phyloP scores from a whole-genome alignment of 2,888 invertebrate genomes.

The Ecliptopera silaceata region DNA sequence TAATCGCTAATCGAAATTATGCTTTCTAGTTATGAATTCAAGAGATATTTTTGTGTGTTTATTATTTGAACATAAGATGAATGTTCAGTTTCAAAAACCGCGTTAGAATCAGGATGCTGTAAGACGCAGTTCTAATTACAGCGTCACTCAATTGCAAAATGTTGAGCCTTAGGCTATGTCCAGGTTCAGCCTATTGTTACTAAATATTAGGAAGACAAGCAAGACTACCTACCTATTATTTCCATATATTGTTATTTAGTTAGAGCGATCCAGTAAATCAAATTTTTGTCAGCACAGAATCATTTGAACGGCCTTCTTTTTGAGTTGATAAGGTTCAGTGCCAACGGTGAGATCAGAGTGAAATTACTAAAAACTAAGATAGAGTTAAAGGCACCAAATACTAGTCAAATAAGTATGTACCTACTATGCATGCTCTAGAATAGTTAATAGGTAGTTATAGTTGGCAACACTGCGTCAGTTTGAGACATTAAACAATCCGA shows the following conservation, averaged over 20 bases:
- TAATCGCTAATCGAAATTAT: constrained; percentile 3
- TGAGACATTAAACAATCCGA: constrained; percentile 30
- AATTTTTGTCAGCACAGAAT: too few relatives aligned
- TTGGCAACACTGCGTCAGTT: constrained; percentile 15
- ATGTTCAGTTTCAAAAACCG: constrained; percentile 38
- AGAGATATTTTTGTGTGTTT: constrained; percentile 27
- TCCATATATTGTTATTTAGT: too few relatives aligned
- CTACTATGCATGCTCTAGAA: too few relatives aligned
- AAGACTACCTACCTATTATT: too few relatives aligned
- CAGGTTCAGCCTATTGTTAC: constrained; percentile 64
- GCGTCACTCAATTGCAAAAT: constrained; percentile 78
- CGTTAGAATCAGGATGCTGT: constrained; percentile 80
- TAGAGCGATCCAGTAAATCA: too few relatives aligned
- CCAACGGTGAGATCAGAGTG: too few relatives aligned
- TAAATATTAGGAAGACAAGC: constrained; percentile 5
- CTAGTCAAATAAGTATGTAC: too few relatives aligned
- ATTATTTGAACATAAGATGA: constrained; percentile 31
- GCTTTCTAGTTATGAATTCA: constrained; percentile 31
- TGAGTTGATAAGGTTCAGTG: too few relatives aligned
- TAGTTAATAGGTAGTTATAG: too few relatives aligned
- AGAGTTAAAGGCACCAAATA: too few relatives aligned
- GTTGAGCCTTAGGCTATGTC: constrained; percentile 65
- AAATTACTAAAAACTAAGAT: too few relatives aligned
- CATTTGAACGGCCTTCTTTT: too few relatives aligned
- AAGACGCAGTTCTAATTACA: constrained; percentile 79